phyloP scores from a whole-genome alignment of 2,888 invertebrate species.

The Mythimna pallens region DNA sequence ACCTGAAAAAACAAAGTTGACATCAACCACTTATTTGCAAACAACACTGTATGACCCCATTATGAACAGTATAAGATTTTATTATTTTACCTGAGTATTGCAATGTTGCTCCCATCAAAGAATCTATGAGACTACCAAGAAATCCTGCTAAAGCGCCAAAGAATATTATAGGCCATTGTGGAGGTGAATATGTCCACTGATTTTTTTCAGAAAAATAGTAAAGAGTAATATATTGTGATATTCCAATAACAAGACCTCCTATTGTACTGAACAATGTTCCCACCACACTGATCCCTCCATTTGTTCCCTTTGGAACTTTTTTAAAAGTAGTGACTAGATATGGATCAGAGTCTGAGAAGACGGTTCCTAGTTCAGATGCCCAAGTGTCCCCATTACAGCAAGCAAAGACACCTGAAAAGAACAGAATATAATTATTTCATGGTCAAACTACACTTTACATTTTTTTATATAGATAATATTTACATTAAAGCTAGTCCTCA shows the following conservation, averaged over 20 bases:
- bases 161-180: slow-evolving; percentile 95
- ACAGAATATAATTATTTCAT: not conserved
- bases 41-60: not conserved
- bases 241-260: slow-evolving; percentile 93
- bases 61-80: not conserved
- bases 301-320: slow-evolving; percentile 96
- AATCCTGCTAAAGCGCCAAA: slow-evolving; percentile 94
- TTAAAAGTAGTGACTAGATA: slow-evolving; percentile 93
- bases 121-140: slow-evolving; percentile 95
- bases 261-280: slow-evolving; percentile 91
- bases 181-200: slow-evolving; percentile 90
- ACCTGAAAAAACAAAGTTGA: slow-evolving; percentile 86
- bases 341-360: slow-evolving; percentile 92
- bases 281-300: slow-evolving; percentile 94
- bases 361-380: slow-evolving; percentile 97
- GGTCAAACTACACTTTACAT: too few species aligned
- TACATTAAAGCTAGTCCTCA: too few species aligned
- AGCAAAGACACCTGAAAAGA: slow-evolving; percentile 92
- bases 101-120: slow-evolving; percentile 95
- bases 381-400: slow-evolving; percentile 97
- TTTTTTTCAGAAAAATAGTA: slow-evolving; percentile 91
- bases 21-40: not conserved
- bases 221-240: slow-evolving; percentile 93
- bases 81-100: slow-evolving; percentile 94
- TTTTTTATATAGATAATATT: not conserved